phyloP scores from a whole-genome alignment of 2,797 vertebrate species.

The Phataginus tricuspis region DNA sequence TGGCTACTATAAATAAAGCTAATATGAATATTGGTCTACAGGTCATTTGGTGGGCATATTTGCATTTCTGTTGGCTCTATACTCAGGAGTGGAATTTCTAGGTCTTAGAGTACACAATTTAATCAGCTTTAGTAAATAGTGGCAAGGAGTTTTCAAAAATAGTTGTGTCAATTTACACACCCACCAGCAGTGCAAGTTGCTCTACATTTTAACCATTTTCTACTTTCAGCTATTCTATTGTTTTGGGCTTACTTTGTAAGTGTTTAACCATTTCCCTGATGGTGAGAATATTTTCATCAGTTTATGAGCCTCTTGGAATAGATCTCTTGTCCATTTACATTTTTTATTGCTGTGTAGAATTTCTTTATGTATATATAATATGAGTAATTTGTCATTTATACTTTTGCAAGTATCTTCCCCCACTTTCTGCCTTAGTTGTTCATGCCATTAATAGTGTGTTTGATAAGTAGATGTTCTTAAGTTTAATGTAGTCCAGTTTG shows the following conservation, averaged over 20 bases:
- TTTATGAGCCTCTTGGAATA: not conserved
- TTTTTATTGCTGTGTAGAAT: not conserved
- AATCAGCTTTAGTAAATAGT: not conserved
- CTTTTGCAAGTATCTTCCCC: not conserved
- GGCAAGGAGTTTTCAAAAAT: not conserved
- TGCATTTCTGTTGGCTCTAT: not conserved
- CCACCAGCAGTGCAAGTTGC: not conserved
- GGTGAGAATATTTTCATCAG: not conserved
- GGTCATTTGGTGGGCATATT: not conserved
- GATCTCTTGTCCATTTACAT: not conserved
- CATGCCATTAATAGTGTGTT: not conserved
- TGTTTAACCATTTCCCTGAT: not conserved
- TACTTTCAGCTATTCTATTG: not conserved
- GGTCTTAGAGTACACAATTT: not conserved
- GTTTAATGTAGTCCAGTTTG: not conserved
- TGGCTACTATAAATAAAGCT: not conserved
- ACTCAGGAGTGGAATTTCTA: not conserved
- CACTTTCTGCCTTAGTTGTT: not conserved
- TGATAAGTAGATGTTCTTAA: not conserved
- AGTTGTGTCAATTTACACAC: accelerated
- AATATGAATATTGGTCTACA: not conserved
- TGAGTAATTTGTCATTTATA: not conserved
- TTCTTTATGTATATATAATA: not conserved
- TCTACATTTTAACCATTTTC: not conserved
- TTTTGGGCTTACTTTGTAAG: not conserved